Evolutionary conservation across 2,888 invertebrate genomes (phyloP).

Genomic region (Drosophila macrospina): DNA sequence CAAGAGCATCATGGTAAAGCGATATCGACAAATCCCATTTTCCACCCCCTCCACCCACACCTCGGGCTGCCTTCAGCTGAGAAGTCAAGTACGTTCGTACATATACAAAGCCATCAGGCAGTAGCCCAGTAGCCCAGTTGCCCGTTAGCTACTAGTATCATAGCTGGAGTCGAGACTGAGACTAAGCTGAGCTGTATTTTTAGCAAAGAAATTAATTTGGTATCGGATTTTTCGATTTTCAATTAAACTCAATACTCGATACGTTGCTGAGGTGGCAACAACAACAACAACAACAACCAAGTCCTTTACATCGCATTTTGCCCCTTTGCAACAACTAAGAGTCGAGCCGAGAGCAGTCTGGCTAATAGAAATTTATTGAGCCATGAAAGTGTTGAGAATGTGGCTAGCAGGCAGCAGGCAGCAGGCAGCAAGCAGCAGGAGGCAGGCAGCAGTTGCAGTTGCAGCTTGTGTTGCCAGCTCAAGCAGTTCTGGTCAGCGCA

Average conservation of each 20-base stretch:
- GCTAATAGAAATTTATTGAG: slow-evolving; percentile 78
- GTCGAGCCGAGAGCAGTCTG: slow-evolving; percentile 15
- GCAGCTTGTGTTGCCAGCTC: slow-evolving; percentile 9
- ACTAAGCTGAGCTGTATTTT: slow-evolving; percentile 63
- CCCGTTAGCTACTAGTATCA: slow-evolving; percentile 21
- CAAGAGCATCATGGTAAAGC: slow-evolving; percentile 57
- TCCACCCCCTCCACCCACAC: neutral
- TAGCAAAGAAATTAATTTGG: slow-evolving; percentile 82
- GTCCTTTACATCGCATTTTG: slow-evolving; percentile 11
- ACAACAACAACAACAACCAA: slow-evolving; percentile 13
- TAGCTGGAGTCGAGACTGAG: slow-evolving; percentile 37
- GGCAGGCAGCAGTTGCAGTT: slow-evolving; percentile 6
- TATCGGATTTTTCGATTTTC: slow-evolving; percentile 83
- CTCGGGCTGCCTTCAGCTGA: slow-evolving; percentile 4
- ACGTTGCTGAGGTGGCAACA: slow-evolving; percentile 24
- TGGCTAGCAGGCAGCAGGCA: slow-evolving; percentile 27
- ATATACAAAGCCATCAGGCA: slow-evolving; percentile 45
- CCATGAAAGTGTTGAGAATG: slow-evolving; percentile 81
- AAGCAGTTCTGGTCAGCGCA: slow-evolving; percentile 50
- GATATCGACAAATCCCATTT: slow-evolving; percentile 42
- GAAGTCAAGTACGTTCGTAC: slow-evolving; percentile 51
- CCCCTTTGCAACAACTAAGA: slow-evolving; percentile 9
- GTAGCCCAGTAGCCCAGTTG: slow-evolving; percentile 18
- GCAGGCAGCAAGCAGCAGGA: slow-evolving; percentile 1
- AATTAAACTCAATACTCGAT: slow-evolving; percentile 80